Conservation (phyloP, 1,140 invertebrate genomes). For the Sitobion miscanthi region DNA sequence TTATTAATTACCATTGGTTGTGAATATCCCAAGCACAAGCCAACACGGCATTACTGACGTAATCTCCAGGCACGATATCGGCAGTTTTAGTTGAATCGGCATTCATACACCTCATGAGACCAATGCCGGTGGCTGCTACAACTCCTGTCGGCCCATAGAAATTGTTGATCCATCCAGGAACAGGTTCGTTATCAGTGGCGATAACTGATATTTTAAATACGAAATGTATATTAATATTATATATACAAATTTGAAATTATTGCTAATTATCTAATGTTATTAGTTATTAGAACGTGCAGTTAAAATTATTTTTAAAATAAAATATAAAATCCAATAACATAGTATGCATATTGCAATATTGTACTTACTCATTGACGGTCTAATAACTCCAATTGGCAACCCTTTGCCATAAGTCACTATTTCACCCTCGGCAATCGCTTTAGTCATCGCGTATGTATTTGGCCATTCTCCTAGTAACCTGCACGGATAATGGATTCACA, state of each 20-base stretch:
- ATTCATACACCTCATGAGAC: constrained; percentile 70
- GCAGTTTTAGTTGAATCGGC: constrained; percentile 68
- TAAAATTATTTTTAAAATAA: too few species aligned
- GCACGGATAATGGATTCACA: constrained; percentile 17
- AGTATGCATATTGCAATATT: neutral
- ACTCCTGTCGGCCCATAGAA: constrained; percentile 79
- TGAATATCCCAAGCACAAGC: constrained; percentile 73
- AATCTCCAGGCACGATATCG: constrained; percentile 83
- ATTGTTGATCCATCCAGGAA: constrained; percentile 84
- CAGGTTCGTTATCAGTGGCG: constrained; percentile 78
- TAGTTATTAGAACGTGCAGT: neutral
- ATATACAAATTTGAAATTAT: too few species aligned
- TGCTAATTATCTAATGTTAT: too few species aligned
- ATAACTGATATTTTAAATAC: constrained; percentile 69
- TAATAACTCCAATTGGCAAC: constrained; percentile 68
- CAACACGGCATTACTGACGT: constrained; percentile 78
- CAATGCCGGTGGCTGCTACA: constrained; percentile 67
- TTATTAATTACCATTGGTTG: constrained; percentile 56
- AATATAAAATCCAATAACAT: too few species aligned
- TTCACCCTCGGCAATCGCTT: constrained; percentile 71
- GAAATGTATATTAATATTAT: neutral
- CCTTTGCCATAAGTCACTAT: constrained; percentile 65
- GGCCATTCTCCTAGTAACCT: constrained; percentile 69
- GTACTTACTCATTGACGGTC: constrained; percentile 66
- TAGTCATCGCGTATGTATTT: constrained; percentile 75